These are phyloP conservation scores for Malurus splendens DNA, from an alignment of 2,797 vertebrate genomes.

Conservation along the genomic window DNA sequence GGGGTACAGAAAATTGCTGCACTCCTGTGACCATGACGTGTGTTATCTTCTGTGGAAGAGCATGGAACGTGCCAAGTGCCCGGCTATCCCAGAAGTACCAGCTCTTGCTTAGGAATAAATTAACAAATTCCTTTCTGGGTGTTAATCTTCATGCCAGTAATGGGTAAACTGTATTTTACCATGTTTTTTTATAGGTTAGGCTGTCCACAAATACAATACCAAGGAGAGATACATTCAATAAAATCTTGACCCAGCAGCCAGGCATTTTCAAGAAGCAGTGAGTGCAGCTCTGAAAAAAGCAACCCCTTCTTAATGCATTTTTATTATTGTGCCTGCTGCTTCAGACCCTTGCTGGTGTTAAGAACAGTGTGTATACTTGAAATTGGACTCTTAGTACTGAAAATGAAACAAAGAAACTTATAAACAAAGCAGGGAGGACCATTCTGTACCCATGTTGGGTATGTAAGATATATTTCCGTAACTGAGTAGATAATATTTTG, in stretches of 20 bases:
- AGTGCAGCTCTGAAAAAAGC: background rate
- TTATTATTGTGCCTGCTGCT: background rate
- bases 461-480: background rate
- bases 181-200: background rate
- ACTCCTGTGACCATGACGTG: rapidly evolving
- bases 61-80: rapidly evolving
- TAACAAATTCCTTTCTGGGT: background rate
- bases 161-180: background rate
- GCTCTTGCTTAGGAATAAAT: background rate
- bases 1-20: background rate
- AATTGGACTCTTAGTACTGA: background rate
- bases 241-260: background rate
- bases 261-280: background rate
- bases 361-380: background rate
- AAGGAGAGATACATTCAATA: background rate
- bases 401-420: background rate
- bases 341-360: background rate
- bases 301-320: background rate
- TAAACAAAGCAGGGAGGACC: background rate
- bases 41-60: background rate
- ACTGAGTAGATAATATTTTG: background rate
- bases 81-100: background rate
- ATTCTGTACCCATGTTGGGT: background rate
- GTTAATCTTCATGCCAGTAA: background rate
- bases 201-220: background rate